These are phyloP conservation scores for Entomyzon cyanotis DNA, from an alignment of 2,113 vertebrate genomes.

Conservation along the genomic window DNA sequence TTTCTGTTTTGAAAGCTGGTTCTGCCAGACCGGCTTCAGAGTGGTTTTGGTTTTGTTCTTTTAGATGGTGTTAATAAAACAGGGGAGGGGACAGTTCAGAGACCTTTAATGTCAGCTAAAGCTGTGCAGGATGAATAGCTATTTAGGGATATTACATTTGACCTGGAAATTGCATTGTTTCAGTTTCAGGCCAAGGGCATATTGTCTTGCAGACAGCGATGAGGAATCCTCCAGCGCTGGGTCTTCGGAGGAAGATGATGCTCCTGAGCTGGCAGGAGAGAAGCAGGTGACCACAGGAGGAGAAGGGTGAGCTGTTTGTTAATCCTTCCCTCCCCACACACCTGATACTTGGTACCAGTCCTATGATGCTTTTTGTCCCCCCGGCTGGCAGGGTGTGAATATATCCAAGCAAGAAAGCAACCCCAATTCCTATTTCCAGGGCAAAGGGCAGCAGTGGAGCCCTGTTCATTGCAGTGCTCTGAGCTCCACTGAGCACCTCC, in stretches of 20 bases:
- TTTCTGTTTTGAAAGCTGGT: neutral
- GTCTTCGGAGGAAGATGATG: conserved; percentile 95
- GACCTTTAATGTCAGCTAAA: neutral
- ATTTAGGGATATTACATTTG: neutral
- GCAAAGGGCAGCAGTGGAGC: neutral
- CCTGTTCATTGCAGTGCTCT: neutral
- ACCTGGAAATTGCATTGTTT: conserved; percentile 40
- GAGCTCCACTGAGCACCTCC: neutral
- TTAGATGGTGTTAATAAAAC: neutral
- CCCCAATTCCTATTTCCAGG: neutral
- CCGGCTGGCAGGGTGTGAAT: neutral
- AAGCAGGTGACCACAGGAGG: conserved; percentile 80
- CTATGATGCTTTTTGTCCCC: neutral
- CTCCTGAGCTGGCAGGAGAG: conserved; percentile 85
- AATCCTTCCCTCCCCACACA: neutral
- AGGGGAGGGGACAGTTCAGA: neutral
- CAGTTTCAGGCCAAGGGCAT: conserved; percentile 88
- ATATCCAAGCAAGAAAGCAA: neutral
- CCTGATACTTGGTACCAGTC: neutral
- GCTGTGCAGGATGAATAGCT: neutral
- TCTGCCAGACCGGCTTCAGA: neutral
- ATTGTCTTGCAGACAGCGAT: conserved; percentile 96
- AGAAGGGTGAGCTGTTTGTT: conserved; percentile 83
- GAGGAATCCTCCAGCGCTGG: conserved; percentile 98
- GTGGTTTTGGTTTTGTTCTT: neutral